Base-by-base conservation (phyloP, 2,888 invertebrate species). In the Peribatodes rhomboidaria region DNA sequence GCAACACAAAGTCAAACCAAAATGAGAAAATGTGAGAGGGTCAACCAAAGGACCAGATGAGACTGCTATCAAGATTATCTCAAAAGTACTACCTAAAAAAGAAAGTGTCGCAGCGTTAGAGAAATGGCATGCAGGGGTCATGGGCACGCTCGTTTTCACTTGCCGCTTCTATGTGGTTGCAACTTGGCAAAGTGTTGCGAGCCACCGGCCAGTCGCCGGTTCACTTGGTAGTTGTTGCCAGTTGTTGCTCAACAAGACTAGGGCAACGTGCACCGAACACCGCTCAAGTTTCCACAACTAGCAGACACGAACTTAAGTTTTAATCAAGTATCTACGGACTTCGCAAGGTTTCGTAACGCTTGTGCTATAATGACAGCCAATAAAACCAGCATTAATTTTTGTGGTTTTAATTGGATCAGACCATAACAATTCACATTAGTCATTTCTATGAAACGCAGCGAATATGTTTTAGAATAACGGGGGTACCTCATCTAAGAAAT, bases 81-180 rank as follows among this genome's bases (percentile, higher is more conserved):
- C 33, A 63, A 31, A 6, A 56, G 20, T 37, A 64, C 49, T 66
- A 64, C 64, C 44, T 69, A 60, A 65, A 67, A 69, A 73, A 71
- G 72, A 73, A 76, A 72, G 75, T 70, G 69, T 73, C 70, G 68
- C 70, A 63, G 70, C 62, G 67, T 71, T 79, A 78, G 78, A 79
- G 81, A 81, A 82, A 84, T 78, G 79, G 75, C 72, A 74, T 72
- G 78, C 73, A 76, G 75, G 81, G 82, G 81, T 65, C 71, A 72
- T 68, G 76, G 81, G 73, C 77, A 77, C 77, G 78, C 65, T 83
- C 80, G 81, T 78, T 85, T 85, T 84, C 82, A 84, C 83, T 83
- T 72, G 74, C 73, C 75, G 71, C 71, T 73, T 69, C 69, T 58
- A 73, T 70, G 72, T 73, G 71, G 74, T 71, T 76, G 69, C 69